A percentile compares a stretch with the other conserved stretches of the same genome.
These are phyloP conservation scores for Drosophila hydei DNA, from an alignment of 1,140 invertebrate species.

Conservation along the genomic window DNA sequence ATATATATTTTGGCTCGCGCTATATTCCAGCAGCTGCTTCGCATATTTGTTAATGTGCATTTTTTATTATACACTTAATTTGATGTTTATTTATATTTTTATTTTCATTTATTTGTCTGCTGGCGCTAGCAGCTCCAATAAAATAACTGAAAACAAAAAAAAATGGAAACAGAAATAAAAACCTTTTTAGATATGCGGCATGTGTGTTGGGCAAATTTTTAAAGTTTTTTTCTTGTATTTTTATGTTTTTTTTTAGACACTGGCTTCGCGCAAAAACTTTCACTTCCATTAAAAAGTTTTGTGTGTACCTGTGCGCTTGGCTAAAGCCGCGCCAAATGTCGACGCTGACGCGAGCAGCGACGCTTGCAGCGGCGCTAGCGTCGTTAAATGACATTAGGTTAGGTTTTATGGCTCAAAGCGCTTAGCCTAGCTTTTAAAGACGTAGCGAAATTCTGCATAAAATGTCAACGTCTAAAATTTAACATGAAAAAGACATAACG, in stretches of 20 bases:
- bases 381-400: constrained; percentile 79
- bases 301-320: constrained; percentile 45
- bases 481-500: constrained; percentile 55
- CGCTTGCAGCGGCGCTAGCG: constrained; percentile 20
- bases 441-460: constrained; percentile 71
- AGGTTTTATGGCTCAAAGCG: constrained; percentile 68
- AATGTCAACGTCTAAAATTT: constrained; percentile 73
- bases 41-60: constrained; percentile 69
- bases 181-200: constrained; percentile 45
- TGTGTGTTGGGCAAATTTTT: constrained; percentile 58
- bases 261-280: constrained; percentile 68
- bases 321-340: constrained; percentile 32
- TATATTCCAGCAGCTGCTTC: constrained; percentile 62
- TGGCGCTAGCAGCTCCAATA: constrained; percentile 63
- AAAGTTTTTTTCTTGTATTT: constrained; percentile 35
- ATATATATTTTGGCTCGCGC: constrained; percentile 52
- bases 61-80: constrained; percentile 56
- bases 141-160: constrained; percentile 35
- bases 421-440: constrained; percentile 13
- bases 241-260: constrained; percentile 56
- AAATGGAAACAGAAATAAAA: constrained; percentile 25
- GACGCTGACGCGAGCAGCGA: constrained; percentile 14
- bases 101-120: constrained; percentile 26
- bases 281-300: constrained; percentile 80
- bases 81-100: constrained; percentile 60